Percentiles rank a stretch among this genome's conserved stretches.
Evolutionary conservation across 2,888 invertebrate species (phyloP).

Genomic region (Hartigia nigra): DNA sequence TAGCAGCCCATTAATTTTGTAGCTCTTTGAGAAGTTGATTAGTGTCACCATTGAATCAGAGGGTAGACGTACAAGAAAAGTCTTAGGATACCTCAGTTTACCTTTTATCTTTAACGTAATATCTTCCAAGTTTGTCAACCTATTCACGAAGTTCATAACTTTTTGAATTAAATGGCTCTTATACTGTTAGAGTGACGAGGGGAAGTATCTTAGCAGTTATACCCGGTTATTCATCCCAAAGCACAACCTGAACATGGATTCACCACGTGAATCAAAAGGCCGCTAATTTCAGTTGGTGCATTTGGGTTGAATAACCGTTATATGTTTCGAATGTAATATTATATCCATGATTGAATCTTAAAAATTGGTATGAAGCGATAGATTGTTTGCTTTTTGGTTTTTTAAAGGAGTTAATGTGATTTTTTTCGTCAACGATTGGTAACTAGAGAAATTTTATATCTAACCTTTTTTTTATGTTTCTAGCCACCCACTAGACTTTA

Average conservation of each 20-base stretch:
- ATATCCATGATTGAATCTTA: background rate
- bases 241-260: background rate
- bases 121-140: background rate
- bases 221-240: background rate
- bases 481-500: background rate
- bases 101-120: background rate
- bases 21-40: conserved; percentile 3
- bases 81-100: background rate
- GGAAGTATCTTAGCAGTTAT: background rate
- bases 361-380: background rate
- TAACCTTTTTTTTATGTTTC: background rate
- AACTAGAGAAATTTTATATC: background rate
- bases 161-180: background rate
- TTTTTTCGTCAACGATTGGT: background rate
- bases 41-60: background rate
- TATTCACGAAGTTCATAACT: background rate
- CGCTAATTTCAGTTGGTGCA: background rate
- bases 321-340: background rate
- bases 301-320: background rate
- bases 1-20: background rate
- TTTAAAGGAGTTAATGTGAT: background rate
- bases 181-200: background rate
- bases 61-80: background rate
- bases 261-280: background rate
- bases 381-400: too few species aligned